Evolutionary conservation across 2,797 vertebrate species (phyloP).

Genomic region (Balearica regulorum): DNA sequence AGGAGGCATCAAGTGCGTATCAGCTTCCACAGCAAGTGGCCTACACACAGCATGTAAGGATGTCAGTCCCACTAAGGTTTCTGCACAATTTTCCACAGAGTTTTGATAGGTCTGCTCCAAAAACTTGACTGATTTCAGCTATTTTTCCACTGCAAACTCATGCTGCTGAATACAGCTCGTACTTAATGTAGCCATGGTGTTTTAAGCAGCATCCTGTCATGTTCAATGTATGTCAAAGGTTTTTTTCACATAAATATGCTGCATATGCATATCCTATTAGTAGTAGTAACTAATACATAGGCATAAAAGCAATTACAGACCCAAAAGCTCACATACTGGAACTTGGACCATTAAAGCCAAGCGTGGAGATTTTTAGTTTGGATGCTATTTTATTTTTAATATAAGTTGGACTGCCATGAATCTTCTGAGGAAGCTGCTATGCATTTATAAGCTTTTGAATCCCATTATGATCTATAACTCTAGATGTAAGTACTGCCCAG

Average conservation of each 20-base stretch:
- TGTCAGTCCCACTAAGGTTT: not conserved
- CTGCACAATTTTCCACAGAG: not conserved
- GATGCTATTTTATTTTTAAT: not conserved
- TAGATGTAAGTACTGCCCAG: not conserved
- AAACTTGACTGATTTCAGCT: not conserved
- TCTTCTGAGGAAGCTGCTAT: not conserved
- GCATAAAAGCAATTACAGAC: not conserved
- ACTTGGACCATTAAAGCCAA: not conserved
- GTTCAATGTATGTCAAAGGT: not conserved
- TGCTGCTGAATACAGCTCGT: not conserved
- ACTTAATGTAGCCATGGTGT: not conserved
- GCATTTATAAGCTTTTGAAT: not conserved
- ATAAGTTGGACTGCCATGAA: fast-evolving
- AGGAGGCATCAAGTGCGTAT: not conserved
- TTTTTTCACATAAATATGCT: not conserved
- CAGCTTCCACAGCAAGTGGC: not conserved
- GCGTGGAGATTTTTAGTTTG: not conserved
- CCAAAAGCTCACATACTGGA: not conserved
- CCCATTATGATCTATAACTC: not conserved
- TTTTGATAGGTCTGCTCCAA: not conserved
- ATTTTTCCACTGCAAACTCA: not conserved
- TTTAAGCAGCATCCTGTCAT: not conserved
- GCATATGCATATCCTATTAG: not conserved
- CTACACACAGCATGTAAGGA: no score
- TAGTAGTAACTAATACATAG: not conserved